Evolutionary conservation across 2,113 vertebrate species (phyloP), one percentile per base, ranked within the genome.

Genomic region (Neomonachus schauinslandi): DNA sequence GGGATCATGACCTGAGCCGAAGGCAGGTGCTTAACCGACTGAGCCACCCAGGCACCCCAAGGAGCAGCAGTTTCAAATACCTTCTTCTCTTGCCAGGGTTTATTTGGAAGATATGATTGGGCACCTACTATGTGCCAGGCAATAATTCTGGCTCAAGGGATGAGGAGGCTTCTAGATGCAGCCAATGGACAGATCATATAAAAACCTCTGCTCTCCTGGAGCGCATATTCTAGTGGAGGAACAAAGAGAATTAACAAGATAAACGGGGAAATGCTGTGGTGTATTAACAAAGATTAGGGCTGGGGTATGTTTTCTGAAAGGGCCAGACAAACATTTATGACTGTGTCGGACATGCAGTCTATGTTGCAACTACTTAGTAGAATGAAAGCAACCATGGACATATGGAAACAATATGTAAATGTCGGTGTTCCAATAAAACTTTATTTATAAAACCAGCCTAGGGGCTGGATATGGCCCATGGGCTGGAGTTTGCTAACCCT

Each of bases 221-320:
- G 19, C 14, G 1, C 19, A 19, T 63, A 16, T 55, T 71, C 49
- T 72, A 4, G 49, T 5, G 28, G 51, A 85, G 36, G 42, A 74
- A 51, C 19, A 15, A 67, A 94, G 53, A 65, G 57, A 82, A 72
- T 24, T n/a, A 76, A 33, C 18, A 33, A 69, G 71, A n/a, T n/a
- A 42, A 46, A 28, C 1, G 49, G 21, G 69, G 59, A 21, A 71
- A 33, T 22, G 71, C 19, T 74, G 21, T n/a, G 83, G 16, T 49
- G 1, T 21, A 21, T 28, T 51, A 46, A 31, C 10, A 16, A 4
- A 42, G 14, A n/a, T 51, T 8, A 77, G 55, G 51, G 26, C 19
- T 39, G 46, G 14, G 85, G 19, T 71, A 39, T 16, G 7, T 74
- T 81, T 91, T 96, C 61, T 72, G 82, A 26, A 57, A 84, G 83